phyloP scores from a whole-genome alignment of 2,797 vertebrate genomes.

The Chelonia mydas region DNA sequence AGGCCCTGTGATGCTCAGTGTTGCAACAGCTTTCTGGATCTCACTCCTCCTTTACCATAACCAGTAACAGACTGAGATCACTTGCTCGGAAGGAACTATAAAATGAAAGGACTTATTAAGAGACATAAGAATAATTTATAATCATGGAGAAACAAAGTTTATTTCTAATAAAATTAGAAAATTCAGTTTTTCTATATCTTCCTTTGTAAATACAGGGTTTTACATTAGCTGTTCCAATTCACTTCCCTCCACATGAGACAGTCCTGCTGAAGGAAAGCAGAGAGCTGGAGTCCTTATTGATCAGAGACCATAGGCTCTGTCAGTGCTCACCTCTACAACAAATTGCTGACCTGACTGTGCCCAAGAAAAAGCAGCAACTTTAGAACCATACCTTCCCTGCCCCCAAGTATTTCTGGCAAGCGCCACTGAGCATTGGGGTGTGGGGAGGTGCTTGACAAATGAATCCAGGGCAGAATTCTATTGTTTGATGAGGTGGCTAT shows the following conservation, averaged over 20 bases:
- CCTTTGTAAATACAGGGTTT: background rate
- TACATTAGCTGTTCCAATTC: background rate
- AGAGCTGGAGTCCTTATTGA: background rate
- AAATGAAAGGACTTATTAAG: background rate
- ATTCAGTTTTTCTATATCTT: background rate
- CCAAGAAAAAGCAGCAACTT: background rate
- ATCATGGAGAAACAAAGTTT: background rate
- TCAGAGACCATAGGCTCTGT: background rate
- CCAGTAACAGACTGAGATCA: background rate
- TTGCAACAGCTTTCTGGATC: no score
- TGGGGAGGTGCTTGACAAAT: background rate
- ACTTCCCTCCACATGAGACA: background rate
- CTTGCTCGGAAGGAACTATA: conserved; percentile 15
- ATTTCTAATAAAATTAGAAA: conserved; percentile 13
- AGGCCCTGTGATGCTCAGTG: no score
- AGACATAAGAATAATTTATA: background rate
- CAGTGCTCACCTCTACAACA: background rate
- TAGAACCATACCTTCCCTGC: background rate
- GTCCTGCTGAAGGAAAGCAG: background rate
- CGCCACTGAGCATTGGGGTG: background rate
- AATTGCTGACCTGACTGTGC: background rate
- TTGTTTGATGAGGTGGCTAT: background rate
- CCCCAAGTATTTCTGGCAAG: background rate
- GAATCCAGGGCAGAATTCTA: background rate
- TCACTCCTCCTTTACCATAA: background rate